These are phyloP conservation scores for Montipora cactus DNA, from an alignment of 64 coral and sea anemone genomes.

Conservation along the genomic window DNA sequence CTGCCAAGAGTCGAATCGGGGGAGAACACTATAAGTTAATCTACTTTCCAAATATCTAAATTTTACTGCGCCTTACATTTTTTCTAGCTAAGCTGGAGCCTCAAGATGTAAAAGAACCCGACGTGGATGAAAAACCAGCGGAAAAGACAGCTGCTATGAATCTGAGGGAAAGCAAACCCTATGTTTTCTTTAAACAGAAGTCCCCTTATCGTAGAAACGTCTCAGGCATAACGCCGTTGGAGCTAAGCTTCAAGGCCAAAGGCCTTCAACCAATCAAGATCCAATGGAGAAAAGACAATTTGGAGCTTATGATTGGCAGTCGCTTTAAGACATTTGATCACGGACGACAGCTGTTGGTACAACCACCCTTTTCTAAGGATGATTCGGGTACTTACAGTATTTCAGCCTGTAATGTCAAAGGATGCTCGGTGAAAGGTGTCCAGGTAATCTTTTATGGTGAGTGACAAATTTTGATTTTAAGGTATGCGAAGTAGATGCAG, in stretches of 20 bases:
- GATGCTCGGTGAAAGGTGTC: constrained; percentile 1
- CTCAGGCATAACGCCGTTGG: not conserved
- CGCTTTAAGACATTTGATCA: constrained; percentile 15
- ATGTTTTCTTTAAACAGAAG: constrained; percentile 23
- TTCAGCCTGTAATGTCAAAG: constrained; percentile 19
- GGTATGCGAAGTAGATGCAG: too few relatives aligned
- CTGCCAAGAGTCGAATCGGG: too few relatives aligned
- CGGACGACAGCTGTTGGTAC: not conserved
- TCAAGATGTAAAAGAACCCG: not conserved
- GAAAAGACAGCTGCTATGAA: not conserved
- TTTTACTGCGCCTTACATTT: too few relatives aligned
- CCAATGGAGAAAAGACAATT: constrained; percentile 16
- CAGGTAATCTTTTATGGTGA: constrained; percentile 28
- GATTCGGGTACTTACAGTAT: constrained; percentile 13
- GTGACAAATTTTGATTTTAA: not conserved
- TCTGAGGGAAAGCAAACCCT: not conserved
- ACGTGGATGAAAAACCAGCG: not conserved
- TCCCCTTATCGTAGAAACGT: not conserved
- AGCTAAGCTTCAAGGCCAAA: not conserved
- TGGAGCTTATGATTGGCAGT: not conserved
- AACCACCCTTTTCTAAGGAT: not conserved
- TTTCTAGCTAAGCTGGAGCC: not conserved
- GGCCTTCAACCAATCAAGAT: constrained; percentile 44
- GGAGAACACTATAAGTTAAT: too few relatives aligned
- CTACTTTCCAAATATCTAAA: too few relatives aligned